A percentile compares a stretch with the other conserved stretches of the same genome.
Conservation (phyloP, 2,797 vertebrate genomes). For the Myoxocephalus aenaeus region DNA sequence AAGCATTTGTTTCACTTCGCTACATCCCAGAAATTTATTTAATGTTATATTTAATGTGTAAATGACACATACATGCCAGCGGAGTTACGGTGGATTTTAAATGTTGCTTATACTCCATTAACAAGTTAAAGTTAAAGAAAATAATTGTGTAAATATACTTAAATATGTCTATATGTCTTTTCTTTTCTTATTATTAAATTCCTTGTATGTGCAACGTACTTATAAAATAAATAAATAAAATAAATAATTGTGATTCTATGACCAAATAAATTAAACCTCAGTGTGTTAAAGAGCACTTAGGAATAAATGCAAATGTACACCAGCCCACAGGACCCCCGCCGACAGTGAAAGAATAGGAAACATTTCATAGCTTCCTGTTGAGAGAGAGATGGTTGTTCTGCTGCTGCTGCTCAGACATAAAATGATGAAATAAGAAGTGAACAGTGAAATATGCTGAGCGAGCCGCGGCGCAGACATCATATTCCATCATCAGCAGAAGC, state of each 20-base stretch:
- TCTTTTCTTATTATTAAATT: no score
- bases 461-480: constrained; percentile 28
- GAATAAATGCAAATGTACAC: neutral
- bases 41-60: neutral
- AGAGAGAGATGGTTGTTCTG: constrained; percentile 14
- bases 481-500: constrained; percentile 69
- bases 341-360: constrained; percentile 23
- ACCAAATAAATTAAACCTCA: neutral
- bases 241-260: neutral
- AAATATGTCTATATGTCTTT: neutral
- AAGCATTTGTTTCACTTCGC: neutral
- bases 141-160: neutral
- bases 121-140: neutral
- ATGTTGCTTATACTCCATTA: constrained; percentile 1
- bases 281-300: constrained; percentile 1
- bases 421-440: constrained; percentile 66
- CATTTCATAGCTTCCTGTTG: constrained; percentile 7
- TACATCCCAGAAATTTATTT: neutral
- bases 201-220: no score
- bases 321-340: neutral
- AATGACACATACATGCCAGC: neutral
- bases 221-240: no score
- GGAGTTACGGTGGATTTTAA: neutral
- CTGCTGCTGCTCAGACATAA: constrained; percentile 46
- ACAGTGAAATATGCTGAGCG: constrained; percentile 60